These are phyloP conservation scores for Lynx canadensis DNA, from an alignment of 2,113 vertebrate genomes.

Conservation along the genomic window DNA sequence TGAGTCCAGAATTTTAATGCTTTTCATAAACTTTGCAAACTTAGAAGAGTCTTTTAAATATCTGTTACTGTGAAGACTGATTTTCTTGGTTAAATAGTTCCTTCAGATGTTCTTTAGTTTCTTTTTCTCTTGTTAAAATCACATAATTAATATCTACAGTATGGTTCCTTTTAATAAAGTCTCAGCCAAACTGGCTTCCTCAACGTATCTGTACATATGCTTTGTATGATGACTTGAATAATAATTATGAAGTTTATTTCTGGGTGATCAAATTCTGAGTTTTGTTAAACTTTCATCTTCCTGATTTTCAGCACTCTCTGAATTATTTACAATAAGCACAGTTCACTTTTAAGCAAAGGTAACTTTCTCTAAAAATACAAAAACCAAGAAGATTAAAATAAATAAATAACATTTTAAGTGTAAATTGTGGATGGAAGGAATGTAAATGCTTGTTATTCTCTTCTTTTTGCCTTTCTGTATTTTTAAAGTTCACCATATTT, in stretches of 20 bases:
- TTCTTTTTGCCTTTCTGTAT: neutral
- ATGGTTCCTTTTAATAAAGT: neutral
- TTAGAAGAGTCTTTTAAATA: neutral
- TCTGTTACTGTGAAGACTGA: neutral
- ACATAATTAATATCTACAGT: neutral
- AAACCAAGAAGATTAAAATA: neutral
- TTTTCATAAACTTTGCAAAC: neutral
- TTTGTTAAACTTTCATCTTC: neutral
- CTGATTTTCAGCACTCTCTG: neutral
- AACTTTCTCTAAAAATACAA: neutral
- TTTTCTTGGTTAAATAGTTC: neutral
- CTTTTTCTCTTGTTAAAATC: neutral
- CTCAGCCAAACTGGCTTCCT: neutral
- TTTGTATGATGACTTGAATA: neutral
- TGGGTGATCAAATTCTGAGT: neutral
- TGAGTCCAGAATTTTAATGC: neutral
- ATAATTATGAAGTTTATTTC: neutral
- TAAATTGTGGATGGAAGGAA: neutral
- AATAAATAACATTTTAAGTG: neutral
- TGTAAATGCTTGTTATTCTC: neutral
- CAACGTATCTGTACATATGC: neutral
- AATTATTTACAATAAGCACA: neutral
- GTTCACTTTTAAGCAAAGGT: neutral
- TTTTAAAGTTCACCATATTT: neutral
- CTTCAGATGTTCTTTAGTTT: neutral